These are phyloP conservation scores for Dermatophagoides farinae DNA, from an alignment of 1,140 invertebrate genomes.

Conservation along the genomic window DNA sequence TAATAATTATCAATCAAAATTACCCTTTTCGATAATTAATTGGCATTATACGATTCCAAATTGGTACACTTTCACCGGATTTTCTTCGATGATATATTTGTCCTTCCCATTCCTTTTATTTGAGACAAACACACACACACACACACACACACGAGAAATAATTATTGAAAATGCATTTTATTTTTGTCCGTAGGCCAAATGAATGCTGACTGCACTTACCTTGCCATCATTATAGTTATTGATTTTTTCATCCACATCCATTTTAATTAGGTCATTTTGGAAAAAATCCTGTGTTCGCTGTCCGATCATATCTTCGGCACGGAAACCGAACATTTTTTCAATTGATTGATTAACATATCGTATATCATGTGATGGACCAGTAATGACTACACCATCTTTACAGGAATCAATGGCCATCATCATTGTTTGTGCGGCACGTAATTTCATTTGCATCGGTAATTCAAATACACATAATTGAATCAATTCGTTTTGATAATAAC, in stretches of 20 bases:
- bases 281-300: slow-evolving; percentile 37
- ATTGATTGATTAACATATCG: slow-evolving; percentile 60
- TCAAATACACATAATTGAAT: slow-evolving; percentile 45
- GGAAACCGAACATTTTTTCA: slow-evolving; percentile 50
- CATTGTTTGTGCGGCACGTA: slow-evolving; percentile 44
- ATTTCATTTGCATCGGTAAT: slow-evolving; percentile 33
- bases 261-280: slow-evolving; percentile 25
- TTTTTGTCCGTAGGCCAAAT: no score
- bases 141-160: no score
- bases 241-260: slow-evolving; percentile 38
- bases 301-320: slow-evolving; percentile 48
- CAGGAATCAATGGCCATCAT: slow-evolving; percentile 62
- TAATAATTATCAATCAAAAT: slow-evolving; percentile 15
- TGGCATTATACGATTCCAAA: slow-evolving; percentile 32
- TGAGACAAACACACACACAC: no score
- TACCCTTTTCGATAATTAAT: slow-evolving; percentile 24
- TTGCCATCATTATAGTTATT: slow-evolving; percentile 46
- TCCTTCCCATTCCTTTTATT: slow-evolving; percentile 52
- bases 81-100: slow-evolving; percentile 56
- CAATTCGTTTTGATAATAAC: slow-evolving; percentile 48
- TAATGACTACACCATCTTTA: slow-evolving; percentile 63
- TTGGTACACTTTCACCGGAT: slow-evolving; percentile 51
- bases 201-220: no score
- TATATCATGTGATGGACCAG: slow-evolving; percentile 56
- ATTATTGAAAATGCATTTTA: no score